These are phyloP conservation scores for Crematogaster levior DNA, from an alignment of 2,888 invertebrate genomes.

Conservation along the genomic window DNA sequence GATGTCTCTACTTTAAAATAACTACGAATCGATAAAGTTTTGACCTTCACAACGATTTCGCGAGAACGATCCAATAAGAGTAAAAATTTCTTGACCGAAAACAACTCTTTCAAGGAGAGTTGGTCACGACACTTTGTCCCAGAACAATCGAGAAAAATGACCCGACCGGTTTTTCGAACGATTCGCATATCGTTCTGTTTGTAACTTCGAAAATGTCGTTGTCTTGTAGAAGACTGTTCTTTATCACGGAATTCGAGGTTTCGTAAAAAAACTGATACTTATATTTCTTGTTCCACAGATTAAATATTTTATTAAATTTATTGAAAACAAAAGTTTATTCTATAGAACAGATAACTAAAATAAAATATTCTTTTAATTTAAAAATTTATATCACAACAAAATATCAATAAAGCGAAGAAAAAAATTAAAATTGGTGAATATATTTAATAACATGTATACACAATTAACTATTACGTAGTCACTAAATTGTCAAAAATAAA, in stretches of 20 bases:
- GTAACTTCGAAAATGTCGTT: conserved; percentile 26
- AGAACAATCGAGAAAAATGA: conserved; percentile 62
- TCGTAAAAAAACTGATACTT: not conserved
- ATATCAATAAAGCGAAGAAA: not conserved
- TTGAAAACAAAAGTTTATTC: not conserved
- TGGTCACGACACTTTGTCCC: conserved; percentile 62
- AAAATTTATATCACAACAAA: not conserved
- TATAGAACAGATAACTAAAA: not conserved
- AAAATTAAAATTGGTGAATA: not conserved
- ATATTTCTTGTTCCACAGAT: not conserved
- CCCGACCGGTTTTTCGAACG: conserved; percentile 76
- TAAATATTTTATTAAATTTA: not conserved
- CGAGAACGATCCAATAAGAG: conserved; percentile 51
- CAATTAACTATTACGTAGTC: not conserved
- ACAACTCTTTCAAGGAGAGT: conserved; percentile 76
- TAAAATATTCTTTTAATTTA: not conserved
- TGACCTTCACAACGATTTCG: conserved; percentile 40
- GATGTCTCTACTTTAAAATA: not conserved
- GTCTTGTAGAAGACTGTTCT: not conserved
- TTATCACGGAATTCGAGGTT: not conserved
- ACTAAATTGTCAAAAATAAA: not conserved
- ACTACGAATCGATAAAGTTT: not conserved
- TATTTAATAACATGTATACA: not conserved
- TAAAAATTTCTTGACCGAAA: conserved; percentile 47
- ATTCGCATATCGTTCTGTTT: conserved; percentile 47